Conservation (phyloP, 2,113 vertebrate species). For the Boulengeromyrus knoepffleri region DNA sequence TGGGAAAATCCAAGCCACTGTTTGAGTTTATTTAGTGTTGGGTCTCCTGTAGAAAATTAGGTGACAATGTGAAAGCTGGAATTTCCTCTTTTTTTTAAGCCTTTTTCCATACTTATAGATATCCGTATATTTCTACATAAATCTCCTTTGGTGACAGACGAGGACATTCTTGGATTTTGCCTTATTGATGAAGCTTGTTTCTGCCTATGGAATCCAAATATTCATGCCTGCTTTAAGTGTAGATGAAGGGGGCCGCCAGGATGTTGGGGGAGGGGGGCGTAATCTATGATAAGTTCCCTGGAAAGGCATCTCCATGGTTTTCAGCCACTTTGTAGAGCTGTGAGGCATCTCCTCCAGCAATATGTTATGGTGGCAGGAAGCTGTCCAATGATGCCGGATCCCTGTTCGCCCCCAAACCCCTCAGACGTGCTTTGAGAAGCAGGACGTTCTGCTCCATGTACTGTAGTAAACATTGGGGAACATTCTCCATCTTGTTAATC, state of each 20-base stretch:
- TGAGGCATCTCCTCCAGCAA: neutral
- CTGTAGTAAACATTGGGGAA: neutral
- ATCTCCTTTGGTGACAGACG: constrained; percentile 4
- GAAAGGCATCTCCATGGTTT: neutral
- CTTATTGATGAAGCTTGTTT: neutral
- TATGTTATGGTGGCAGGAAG: constrained; percentile 12
- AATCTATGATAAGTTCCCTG: neutral
- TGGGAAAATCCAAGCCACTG: constrained; percentile 11
- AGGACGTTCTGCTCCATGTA: constrained; percentile 30
- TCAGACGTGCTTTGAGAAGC: constrained; percentile 29
- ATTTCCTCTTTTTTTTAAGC: neutral
- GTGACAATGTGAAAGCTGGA: constrained; percentile 29
- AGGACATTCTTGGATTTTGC: neutral
- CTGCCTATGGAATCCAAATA: neutral
- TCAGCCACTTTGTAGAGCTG: neutral
- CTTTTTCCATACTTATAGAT: neutral
- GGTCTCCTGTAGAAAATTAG: constrained; percentile 29
- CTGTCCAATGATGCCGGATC: constrained; percentile 1
- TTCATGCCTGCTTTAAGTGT: neutral
- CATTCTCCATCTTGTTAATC: neutral
- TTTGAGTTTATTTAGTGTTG: constrained; percentile 36
- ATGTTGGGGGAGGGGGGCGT: neutral
- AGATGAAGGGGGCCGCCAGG: neutral
- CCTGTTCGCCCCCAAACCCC: constrained; percentile 19
- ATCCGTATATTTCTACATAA: neutral